These are phyloP conservation scores for Lithophane socia DNA, from an alignment of 2,888 invertebrate genomes.

Conservation along the genomic window DNA sequence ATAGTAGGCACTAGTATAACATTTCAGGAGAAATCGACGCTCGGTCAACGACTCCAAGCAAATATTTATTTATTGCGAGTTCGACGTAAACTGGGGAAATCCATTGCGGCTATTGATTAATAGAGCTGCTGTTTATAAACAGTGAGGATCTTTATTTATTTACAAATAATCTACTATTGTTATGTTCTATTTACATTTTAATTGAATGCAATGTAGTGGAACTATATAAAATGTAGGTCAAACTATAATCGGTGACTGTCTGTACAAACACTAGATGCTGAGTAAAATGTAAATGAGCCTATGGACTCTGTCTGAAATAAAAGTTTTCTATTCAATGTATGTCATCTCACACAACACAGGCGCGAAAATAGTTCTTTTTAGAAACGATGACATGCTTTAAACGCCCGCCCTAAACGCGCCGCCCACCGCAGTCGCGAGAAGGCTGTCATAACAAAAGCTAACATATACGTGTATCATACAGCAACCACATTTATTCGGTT, in stretches of 20 bases:
- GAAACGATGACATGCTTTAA: neutral
- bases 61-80: slow-evolving; percentile 34
- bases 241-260: neutral
- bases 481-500: neutral
- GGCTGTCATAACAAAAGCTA: neutral
- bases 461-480: neutral
- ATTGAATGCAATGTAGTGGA: neutral
- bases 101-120: slow-evolving; percentile 8
- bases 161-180: neutral
- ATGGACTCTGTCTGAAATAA: neutral
- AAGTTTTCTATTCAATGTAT: neutral
- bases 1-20: slow-evolving; percentile 1
- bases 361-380: neutral
- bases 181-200: neutral
- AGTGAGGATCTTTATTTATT: neutral
- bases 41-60: slow-evolving; percentile 53
- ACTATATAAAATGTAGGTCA: neutral
- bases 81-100: slow-evolving; percentile 37
- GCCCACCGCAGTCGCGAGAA: slow-evolving; percentile 27
- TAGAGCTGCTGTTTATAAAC: slow-evolving; percentile 10
- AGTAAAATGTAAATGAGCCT: neutral
- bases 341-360: neutral
- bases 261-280: neutral
- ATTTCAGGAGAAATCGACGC: slow-evolving; percentile 75
- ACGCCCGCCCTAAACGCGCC: slow-evolving; percentile 48